Evolutionary conservation across 2,888 invertebrate genomes (phyloP).

Genomic region (Cheilosia pagana): DNA sequence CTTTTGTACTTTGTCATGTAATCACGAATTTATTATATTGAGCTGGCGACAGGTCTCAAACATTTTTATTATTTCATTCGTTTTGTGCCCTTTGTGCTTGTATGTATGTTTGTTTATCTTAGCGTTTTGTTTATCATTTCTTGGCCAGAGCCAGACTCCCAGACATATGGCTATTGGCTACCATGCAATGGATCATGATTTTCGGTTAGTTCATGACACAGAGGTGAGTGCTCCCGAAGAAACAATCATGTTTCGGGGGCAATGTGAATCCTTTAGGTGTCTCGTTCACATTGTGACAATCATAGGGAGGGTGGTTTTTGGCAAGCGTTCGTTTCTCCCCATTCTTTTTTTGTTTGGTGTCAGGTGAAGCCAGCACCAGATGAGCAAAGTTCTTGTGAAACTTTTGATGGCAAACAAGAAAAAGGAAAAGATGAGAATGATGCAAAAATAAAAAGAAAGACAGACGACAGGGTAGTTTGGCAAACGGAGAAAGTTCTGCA

Average conservation of each 20-base stretch:
- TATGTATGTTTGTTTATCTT: constrained; percentile 63
- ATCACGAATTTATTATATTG: constrained; percentile 84
- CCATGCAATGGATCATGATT: constrained; percentile 69
- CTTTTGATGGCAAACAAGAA: constrained; percentile 26
- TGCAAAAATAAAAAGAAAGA: constrained; percentile 24
- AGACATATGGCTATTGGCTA: constrained; percentile 24
- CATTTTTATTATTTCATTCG: constrained; percentile 74
- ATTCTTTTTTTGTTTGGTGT: background rate
- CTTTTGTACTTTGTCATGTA: constrained; percentile 80
- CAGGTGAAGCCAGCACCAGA: constrained; percentile 61
- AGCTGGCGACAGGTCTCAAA: constrained; percentile 75
- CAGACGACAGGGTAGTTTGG: constrained; percentile 67
- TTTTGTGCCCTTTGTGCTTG: constrained; percentile 64
- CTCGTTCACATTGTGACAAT: constrained; percentile 34
- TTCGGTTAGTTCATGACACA: constrained; percentile 71
- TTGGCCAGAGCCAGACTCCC: constrained; percentile 58
- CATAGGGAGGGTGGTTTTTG: constrained; percentile 54
- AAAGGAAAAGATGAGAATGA: constrained; percentile 6
- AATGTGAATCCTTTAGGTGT: constrained; percentile 62
- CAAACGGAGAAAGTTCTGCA: constrained; percentile 73
- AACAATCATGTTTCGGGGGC: constrained; percentile 70
- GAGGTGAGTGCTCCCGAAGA: constrained; percentile 74
- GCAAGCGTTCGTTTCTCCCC: constrained; percentile 35
- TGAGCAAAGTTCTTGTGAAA: constrained; percentile 41
- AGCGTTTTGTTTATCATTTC: constrained; percentile 61